Base-by-base conservation (phyloP, 2,888 invertebrate genomes). In the Chydorus sphaericus region DNA sequence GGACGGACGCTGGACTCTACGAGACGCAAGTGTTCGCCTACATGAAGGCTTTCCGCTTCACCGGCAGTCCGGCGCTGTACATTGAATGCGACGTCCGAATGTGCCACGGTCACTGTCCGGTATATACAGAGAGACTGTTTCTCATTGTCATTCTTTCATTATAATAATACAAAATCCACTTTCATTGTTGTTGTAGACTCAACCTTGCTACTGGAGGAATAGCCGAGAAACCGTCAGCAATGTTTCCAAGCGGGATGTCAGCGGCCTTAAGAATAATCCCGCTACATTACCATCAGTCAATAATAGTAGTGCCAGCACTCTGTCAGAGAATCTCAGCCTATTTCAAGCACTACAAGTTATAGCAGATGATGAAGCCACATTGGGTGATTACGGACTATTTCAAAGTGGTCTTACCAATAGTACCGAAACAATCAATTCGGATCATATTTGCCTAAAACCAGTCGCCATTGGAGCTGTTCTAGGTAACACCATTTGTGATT, bases 11-110 rank as follows among this genome's bases (percentile, higher is more conserved):
- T 10, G 89, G 89, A 28, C 81, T 89, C 53, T 91, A 85, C 67
- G 91, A 92, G 73, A 92, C 92, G 0, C 91, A 91, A 70, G 88
- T 92, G 48, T 92, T 85, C 69, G 91, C 92, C 8, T 92, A 91
- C 67, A 88, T 92, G 86, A 92, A 92, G 72, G 91, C 92, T 2
- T 88, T 88, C 71, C 76, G 92, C 58, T 92, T 92, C 70, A 92
- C 91, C 1, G 91, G 91, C 26, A 91, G 91, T 0, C 92, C 92
- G 0, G 91, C 92, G 6, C 77, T 92, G 4, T 92, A 92, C 68
- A 89, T 92, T 59, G 92, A 92, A 72, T 92, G 92, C 65, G 92
- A 92, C 70, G 91, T 92, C 31, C 75, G 91, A 62, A 92, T 92
- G 92, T 92, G 92, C 69, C 92, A 92, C 69, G 92, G 92, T 59